Conservation (phyloP, 2,888 invertebrate species). For the Azorinus chamasolen region DNA sequence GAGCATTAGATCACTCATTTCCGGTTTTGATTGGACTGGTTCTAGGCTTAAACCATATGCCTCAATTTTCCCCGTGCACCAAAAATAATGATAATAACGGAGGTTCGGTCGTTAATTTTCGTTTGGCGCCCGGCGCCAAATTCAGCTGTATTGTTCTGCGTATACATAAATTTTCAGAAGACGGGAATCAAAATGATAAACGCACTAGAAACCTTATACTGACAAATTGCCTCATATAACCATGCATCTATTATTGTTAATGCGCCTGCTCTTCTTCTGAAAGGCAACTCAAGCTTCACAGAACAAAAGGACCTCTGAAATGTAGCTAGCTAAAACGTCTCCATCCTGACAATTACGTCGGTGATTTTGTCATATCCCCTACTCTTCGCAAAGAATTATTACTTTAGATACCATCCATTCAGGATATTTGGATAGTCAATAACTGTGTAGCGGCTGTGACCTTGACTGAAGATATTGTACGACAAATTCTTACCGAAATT, state of each 20-base stretch:
- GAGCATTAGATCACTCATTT: constrained; percentile 58
- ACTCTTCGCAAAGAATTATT: not conserved
- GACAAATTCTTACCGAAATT: too few species aligned
- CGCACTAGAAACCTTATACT: constrained; percentile 48
- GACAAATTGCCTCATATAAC: constrained; percentile 57
- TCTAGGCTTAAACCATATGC: constrained; percentile 45
- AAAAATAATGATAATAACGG: not conserved
- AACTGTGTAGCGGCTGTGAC: too few species aligned
- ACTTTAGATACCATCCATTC: not conserved
- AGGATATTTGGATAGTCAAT: too few species aligned
- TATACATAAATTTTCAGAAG: constrained; percentile 30
- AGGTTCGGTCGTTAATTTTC: constrained; percentile 8
- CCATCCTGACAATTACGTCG: too few species aligned
- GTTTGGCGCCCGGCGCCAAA: constrained; percentile 20
- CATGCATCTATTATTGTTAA: constrained; percentile 40
- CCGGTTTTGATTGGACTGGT: constrained; percentile 60
- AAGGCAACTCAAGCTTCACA: too few species aligned
- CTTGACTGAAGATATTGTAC: too few species aligned
- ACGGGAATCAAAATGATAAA: constrained; percentile 36
- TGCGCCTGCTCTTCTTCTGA: constrained; percentile 35
- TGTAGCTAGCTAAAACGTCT: too few species aligned
- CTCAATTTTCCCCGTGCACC: not conserved
- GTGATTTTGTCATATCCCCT: too few species aligned
- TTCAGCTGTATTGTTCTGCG: not conserved
- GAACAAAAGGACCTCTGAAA: too few species aligned